Base-by-base conservation (phyloP, 2,797 vertebrate species). In the Pagetopsis macropterus region DNA sequence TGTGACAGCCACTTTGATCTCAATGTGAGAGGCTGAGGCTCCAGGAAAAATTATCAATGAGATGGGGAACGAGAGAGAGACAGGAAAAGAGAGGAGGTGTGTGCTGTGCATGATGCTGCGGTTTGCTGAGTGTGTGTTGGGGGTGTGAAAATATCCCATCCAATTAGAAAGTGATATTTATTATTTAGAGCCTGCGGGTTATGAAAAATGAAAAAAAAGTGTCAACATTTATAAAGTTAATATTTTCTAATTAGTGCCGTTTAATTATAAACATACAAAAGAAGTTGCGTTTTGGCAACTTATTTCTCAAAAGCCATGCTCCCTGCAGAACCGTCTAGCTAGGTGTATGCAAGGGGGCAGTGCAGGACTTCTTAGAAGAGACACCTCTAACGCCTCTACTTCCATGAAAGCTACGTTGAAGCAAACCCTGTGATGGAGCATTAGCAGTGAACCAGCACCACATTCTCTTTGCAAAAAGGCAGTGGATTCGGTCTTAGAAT, bases 1-100 rank as follows among this genome's bases (percentile, higher is more conserved):
- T 90, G 89, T 92, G 93, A 94, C 93, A 91, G 87, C 78, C 83
- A 86, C 93, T 95, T 95, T 95, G 94, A 95, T 95, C 93, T 94
- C 65, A 56, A 74, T 66, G 85, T 86, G 92, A 92, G 91, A 84
- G 88, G 90, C 83, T 93, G 89, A 88, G 87, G 92, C 93, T 94
- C 86, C 86, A 74, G 87, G 89, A 94, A 86, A 93, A 94, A 93
- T 93, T 94, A 94, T 94, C 94, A 94, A 93, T 93, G 91, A 93
- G 91, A 91, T 78, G 74, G 46, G 79, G 72, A 72, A 55, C 61
- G 73, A 61, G 68, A 59, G 67, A 85, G 85, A 84, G 83, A 84
- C 73, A 86, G 77, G 68, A 61, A 72, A 51, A 78, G 70, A 46
- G 65, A 72, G 46, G 40, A 70, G 54, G 44, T 68, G 58, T 46